Evolutionary conservation across 1,140 invertebrate genomes (phyloP).

Genomic region (Psilanteris sp.): DNA sequence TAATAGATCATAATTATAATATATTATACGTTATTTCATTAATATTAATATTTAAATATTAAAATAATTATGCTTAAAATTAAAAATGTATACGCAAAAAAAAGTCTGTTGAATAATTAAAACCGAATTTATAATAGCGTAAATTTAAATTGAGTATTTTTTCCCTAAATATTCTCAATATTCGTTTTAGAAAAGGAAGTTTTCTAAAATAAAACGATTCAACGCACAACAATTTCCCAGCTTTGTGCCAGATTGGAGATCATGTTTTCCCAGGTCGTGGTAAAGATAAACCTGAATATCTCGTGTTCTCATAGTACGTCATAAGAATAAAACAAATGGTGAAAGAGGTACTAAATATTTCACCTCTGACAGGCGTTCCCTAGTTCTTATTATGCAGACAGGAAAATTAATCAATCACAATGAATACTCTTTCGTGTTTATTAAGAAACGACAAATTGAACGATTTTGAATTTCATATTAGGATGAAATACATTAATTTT

Average conservation of each 20-base stretch:
- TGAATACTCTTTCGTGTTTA: conserved; percentile 18
- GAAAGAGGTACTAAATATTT: conserved; percentile 54
- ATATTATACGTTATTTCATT: too few species aligned
- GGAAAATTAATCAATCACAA: conserved; percentile 50
- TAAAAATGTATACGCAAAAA: too few species aligned
- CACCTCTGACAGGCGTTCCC: conserved; percentile 51
- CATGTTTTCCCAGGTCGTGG: conserved; percentile 44
- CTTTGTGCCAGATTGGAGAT: conserved; percentile 55
- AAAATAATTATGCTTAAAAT: too few species aligned
- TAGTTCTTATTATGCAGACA: conserved; percentile 43
- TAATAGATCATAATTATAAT: too few species aligned
- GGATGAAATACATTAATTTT: too few species aligned
- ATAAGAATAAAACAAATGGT: conserved; percentile 59
- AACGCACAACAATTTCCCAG: conserved; percentile 51
- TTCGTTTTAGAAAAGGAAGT: conserved; percentile 31
- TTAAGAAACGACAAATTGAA: conserved; percentile 24
- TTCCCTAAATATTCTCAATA: too few species aligned
- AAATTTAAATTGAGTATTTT: too few species aligned
- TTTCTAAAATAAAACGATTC: conserved; percentile 19
- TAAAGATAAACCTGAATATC: conserved; percentile 42
- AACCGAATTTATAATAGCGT: too few species aligned
- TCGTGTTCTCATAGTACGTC: conserved; percentile 54
- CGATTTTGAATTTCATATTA: not conserved
- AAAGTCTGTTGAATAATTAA: too few species aligned
- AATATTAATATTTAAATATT: too few species aligned